phyloP scores from a whole-genome alignment of 2,888 invertebrate genomes.

The Odontocerum albicorne region DNA sequence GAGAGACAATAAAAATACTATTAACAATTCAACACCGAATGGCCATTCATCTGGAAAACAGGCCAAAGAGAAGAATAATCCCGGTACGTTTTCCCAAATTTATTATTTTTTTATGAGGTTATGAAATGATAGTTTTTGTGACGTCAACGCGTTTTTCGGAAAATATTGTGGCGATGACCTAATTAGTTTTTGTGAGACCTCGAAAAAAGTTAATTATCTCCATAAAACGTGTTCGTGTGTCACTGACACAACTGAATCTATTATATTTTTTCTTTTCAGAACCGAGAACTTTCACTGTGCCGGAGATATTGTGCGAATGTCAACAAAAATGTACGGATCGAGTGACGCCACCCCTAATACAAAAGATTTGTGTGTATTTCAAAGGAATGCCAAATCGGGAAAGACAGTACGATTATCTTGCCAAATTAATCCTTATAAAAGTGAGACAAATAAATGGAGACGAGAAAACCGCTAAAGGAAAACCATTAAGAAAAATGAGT shows the following conservation, averaged over 20 bases:
- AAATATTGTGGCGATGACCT: constrained; percentile 9
- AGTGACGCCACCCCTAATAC: constrained; percentile 49
- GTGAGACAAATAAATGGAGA: constrained; percentile 43
- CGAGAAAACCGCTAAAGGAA: constrained; percentile 31
- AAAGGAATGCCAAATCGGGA: constrained; percentile 53
- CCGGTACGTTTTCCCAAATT: constrained; percentile 6
- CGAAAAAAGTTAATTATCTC: too few species aligned
- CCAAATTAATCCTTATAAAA: constrained; percentile 52
- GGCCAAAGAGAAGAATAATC: constrained; percentile 16
- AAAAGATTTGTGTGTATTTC: constrained; percentile 52
- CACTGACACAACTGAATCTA: not conserved
- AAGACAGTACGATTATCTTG: constrained; percentile 53
- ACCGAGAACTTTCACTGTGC: constrained; percentile 38
- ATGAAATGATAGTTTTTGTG: constrained; percentile 18
- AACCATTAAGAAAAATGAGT: constrained; percentile 49
- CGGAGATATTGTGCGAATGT: constrained; percentile 55
- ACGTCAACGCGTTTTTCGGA: constrained; percentile 26
- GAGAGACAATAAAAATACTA: constrained; percentile 10
- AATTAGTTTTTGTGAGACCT: constrained; percentile 1
- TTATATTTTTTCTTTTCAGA: not conserved
- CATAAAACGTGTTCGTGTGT: too few species aligned
- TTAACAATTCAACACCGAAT: constrained; percentile 4
- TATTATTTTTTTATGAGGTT: constrained; percentile 20
- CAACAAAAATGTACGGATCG: constrained; percentile 57
- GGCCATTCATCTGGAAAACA: constrained; percentile 9